These are phyloP conservation scores for Bombus superbus DNA, from an alignment of 1,140 invertebrate genomes.

Conservation along the genomic window DNA sequence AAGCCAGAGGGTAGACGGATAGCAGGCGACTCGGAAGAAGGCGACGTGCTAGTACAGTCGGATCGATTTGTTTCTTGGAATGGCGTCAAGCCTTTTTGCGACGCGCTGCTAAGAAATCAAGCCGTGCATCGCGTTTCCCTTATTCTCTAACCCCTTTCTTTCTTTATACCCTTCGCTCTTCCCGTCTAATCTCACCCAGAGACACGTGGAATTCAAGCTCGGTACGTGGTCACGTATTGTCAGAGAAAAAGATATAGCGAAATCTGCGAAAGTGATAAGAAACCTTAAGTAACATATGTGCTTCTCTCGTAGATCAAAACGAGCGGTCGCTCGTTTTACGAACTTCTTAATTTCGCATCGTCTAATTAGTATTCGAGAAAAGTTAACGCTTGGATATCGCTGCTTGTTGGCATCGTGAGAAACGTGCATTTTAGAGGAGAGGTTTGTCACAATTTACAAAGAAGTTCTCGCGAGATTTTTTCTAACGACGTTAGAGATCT, in stretches of 20 bases:
- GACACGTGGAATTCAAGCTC: neutral
- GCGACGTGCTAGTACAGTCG: slow-evolving; percentile 40
- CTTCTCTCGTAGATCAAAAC: too few relatives aligned
- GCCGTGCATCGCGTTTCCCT: slow-evolving; percentile 36
- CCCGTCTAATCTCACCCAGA: slow-evolving; percentile 23
- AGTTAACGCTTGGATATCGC: too few relatives aligned
- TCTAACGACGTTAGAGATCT: too few relatives aligned
- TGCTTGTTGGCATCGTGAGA: too few relatives aligned
- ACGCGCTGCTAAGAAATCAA: slow-evolving; percentile 64
- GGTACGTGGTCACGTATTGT: neutral
- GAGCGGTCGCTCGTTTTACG: too few relatives aligned
- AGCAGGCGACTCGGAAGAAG: slow-evolving; percentile 7
- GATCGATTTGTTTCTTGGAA: slow-evolving; percentile 65
- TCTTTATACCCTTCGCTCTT: neutral
- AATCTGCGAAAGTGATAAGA: neutral
- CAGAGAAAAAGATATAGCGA: neutral
- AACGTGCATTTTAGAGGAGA: too few relatives aligned
- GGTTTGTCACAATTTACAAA: too few relatives aligned
- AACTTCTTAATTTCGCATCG: too few relatives aligned
- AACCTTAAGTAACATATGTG: too few relatives aligned
- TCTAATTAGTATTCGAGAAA: too few relatives aligned
- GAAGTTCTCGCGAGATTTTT: too few relatives aligned
- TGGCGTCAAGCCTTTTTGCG: slow-evolving; percentile 58
- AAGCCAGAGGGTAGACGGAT: neutral
- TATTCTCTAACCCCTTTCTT: neutral